Percentiles rank a stretch among this genome's conserved stretches.
These are phyloP conservation scores for Pseudochromis fuscus DNA, from an alignment of 2,797 vertebrate species.

Conservation along the genomic window DNA sequence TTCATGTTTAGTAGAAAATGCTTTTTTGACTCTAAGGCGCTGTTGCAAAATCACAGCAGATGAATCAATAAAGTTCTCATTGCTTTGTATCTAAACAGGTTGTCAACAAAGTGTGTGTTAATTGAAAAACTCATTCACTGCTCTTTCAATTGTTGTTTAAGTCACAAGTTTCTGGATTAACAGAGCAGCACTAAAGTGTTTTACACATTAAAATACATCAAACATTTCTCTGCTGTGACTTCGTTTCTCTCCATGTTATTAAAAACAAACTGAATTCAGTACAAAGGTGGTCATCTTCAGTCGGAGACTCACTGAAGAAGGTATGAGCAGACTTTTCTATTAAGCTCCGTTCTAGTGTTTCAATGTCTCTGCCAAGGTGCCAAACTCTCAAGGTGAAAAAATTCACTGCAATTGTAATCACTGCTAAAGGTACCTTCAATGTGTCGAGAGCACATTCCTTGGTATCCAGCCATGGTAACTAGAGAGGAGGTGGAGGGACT, in stretches of 20 bases:
- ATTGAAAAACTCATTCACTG: too few relatives aligned
- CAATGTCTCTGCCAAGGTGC: constrained; percentile 39
- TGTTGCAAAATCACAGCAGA: background rate
- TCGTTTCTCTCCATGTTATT: background rate
- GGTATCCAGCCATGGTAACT: constrained; percentile 46
- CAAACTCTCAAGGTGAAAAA: constrained; percentile 29
- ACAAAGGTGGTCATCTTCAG: constrained; percentile 1
- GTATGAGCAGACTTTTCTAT: constrained; percentile 16
- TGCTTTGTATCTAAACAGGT: background rate
- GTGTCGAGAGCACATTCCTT: constrained; percentile 33
- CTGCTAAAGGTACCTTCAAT: constrained; percentile 38
- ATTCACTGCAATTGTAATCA: constrained; percentile 44
- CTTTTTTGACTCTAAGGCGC: too few relatives aligned
- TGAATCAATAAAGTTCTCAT: background rate
- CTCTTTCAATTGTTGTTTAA: background rate
- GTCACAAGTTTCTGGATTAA: background rate
- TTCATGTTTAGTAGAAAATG: background rate
- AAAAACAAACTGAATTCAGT: constrained; percentile 2
- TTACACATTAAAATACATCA: constrained; percentile 3
- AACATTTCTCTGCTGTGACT: background rate
- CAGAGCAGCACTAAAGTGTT: background rate
- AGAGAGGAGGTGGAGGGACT: constrained; percentile 25
- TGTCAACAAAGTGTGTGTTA: background rate
- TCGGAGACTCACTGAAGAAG: constrained; percentile 19
- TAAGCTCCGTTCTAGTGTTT: constrained; percentile 23